These are phyloP conservation scores for Meloidogyne floridensis DNA, from an alignment of 1,140 invertebrate genomes.

Conservation along the genomic window DNA sequence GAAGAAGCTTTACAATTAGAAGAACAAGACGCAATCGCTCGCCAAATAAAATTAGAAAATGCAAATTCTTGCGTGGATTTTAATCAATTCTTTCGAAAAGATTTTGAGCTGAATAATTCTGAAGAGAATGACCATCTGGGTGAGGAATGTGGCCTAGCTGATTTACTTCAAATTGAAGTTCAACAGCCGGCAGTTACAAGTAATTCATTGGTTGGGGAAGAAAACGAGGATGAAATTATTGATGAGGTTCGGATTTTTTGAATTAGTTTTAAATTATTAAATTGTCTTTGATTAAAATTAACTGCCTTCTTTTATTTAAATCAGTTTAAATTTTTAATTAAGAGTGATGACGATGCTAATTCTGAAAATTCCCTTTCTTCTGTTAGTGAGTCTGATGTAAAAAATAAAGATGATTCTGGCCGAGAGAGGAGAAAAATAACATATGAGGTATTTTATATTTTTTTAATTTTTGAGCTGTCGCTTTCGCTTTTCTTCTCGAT, in stretches of 20 bases:
- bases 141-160: constrained; percentile 4
- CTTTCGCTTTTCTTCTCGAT: too few species aligned
- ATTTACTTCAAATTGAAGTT: constrained; percentile 23
- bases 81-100: constrained; percentile 21
- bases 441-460: constrained; percentile 29
- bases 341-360: neutral
- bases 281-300: too few species aligned
- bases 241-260: neutral
- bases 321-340: neutral
- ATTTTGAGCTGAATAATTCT: neutral
- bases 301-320: too few species aligned
- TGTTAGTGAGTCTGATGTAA: neutral
- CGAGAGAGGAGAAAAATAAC: constrained; percentile 32
- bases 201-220: neutral
- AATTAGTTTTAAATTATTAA: too few species aligned
- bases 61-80: constrained; percentile 39
- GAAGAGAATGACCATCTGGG: neutral
- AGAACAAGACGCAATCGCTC: constrained; percentile 41
- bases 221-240: neutral
- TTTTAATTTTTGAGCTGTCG: neutral
- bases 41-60: constrained; percentile 39
- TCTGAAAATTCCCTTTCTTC: neutral
- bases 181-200: neutral
- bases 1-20: constrained; percentile 52
- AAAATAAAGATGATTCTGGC: neutral